These are phyloP conservation scores for Girardia tigrina DNA, from an alignment of 2,888 invertebrate genomes.

Conservation along the genomic window DNA sequence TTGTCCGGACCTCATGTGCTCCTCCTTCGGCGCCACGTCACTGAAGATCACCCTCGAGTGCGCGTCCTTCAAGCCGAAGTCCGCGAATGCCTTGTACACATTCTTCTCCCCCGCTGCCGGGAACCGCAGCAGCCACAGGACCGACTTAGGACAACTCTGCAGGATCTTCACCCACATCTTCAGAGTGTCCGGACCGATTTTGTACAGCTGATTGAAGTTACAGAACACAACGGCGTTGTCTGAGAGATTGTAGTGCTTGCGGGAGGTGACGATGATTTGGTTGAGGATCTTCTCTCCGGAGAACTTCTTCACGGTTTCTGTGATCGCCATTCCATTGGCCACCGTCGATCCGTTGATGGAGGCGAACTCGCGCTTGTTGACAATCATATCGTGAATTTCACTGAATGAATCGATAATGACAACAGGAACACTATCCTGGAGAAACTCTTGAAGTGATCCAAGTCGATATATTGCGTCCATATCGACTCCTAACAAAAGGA, in stretches of 20 bases:
- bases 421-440: not conserved
- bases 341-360: not conserved
- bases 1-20: slow-evolving; percentile 90
- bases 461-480: not conserved
- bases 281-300: not conserved
- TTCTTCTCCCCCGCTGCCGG: slow-evolving; percentile 59
- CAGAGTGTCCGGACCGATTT: slow-evolving; percentile 82
- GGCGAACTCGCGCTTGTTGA: not conserved
- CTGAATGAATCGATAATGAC: not conserved
- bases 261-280: slow-evolving; percentile 55
- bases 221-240: slow-evolving; percentile 90
- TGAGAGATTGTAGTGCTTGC: slow-evolving; percentile 83
- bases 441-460: not conserved
- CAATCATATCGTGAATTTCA: not conserved
- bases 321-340: not conserved
- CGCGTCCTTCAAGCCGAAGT: slow-evolving; percentile 59
- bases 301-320: not conserved
- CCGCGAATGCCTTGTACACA: slow-evolving; percentile 61
- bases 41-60: slow-evolving; percentile 35
- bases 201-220: slow-evolving; percentile 97
- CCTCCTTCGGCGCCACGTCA: slow-evolving; percentile 54
- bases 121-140: slow-evolving; percentile 83
- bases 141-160: slow-evolving; percentile 77
- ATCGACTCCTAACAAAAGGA: slow-evolving; percentile 50
- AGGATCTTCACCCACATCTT: slow-evolving; percentile 83